Evolutionary conservation across 1,140 invertebrate species (phyloP).

Genomic region (Drosophila baimaii): DNA sequence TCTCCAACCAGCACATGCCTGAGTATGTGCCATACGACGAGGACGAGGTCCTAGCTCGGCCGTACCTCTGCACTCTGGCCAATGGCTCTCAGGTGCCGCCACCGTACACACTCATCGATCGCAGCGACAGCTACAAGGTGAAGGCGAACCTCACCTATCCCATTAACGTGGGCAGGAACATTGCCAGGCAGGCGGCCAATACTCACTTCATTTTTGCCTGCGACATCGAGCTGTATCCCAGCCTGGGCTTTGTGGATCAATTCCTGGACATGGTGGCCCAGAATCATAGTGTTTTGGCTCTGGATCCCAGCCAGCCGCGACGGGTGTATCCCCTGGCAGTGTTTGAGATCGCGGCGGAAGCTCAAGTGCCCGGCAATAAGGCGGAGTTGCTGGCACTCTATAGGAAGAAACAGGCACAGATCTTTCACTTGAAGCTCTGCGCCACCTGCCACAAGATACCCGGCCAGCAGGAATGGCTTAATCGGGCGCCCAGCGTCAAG

Average conservation of each 20-base stretch:
- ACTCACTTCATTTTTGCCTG: constrained; percentile 94
- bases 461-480: constrained; percentile 90
- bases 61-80: constrained; percentile 86
- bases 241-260: constrained; percentile 88
- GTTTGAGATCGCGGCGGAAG: constrained; percentile 63
- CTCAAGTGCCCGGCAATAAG: constrained; percentile 88
- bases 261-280: constrained; percentile 92
- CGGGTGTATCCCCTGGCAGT: constrained; percentile 72
- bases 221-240: constrained; percentile 95
- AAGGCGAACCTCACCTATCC: constrained; percentile 92
- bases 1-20: constrained; percentile 92
- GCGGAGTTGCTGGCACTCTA: constrained; percentile 89
- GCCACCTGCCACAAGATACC: constrained; percentile 94
- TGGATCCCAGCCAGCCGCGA: constrained; percentile 19
- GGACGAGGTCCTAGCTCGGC: constrained; percentile 85
- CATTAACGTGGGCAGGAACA: constrained; percentile 94
- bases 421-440: constrained; percentile 95
- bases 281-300: constrained; percentile 86
- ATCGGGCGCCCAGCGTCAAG: constrained; percentile 85
- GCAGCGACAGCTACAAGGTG: constrained; percentile 89
- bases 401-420: constrained; percentile 89
- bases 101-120: constrained; percentile 87
- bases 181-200: constrained; percentile 91
- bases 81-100: constrained; percentile 77
- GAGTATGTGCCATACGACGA: constrained; percentile 88